These are phyloP conservation scores for Drosophila peninsularis DNA, from an alignment of 2,888 invertebrate genomes.

Conservation along the genomic window DNA sequence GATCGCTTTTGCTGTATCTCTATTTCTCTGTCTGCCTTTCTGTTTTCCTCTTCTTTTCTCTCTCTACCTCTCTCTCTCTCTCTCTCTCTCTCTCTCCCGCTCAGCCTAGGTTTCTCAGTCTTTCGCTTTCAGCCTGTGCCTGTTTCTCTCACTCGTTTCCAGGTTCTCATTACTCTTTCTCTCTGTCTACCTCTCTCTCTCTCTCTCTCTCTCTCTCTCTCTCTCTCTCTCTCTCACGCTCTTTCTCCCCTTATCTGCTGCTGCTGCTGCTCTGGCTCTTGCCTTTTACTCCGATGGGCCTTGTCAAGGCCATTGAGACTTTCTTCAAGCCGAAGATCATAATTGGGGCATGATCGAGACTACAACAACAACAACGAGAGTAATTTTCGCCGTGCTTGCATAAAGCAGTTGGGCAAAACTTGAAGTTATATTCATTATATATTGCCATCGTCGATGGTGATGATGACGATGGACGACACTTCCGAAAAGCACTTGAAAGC, in stretches of 20 bases:
- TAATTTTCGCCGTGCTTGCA: slow-evolving; percentile 10
- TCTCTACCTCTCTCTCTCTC: background rate
- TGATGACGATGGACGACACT: slow-evolving; percentile 57
- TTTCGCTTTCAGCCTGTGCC: background rate
- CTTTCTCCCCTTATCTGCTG: background rate
- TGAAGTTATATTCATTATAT: slow-evolving; percentile 52
- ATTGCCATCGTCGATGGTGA: slow-evolving; percentile 63
- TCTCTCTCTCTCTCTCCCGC: background rate
- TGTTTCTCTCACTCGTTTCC: background rate
- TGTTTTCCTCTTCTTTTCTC: background rate
- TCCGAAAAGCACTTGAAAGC: slow-evolving; percentile 31
- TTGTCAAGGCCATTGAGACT: slow-evolving; percentile 72
- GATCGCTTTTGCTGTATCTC: background rate
- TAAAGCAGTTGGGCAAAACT: slow-evolving; percentile 46
- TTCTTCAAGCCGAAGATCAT: slow-evolving; percentile 48
- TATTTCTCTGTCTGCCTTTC: background rate
- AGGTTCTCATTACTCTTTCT: background rate
- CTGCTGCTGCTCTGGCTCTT: background rate
- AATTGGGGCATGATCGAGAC: slow-evolving; percentile 50
- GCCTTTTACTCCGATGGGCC: slow-evolving; percentile 28
- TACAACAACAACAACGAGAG: background rate
- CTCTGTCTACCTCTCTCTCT: too few species aligned
- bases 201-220: slow-evolving; percentile 7
- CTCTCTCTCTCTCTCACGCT: background rate
- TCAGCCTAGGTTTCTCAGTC: background rate